phyloP scores from a whole-genome alignment of 2,888 invertebrate genomes.

The Xestia c-nigrum region DNA sequence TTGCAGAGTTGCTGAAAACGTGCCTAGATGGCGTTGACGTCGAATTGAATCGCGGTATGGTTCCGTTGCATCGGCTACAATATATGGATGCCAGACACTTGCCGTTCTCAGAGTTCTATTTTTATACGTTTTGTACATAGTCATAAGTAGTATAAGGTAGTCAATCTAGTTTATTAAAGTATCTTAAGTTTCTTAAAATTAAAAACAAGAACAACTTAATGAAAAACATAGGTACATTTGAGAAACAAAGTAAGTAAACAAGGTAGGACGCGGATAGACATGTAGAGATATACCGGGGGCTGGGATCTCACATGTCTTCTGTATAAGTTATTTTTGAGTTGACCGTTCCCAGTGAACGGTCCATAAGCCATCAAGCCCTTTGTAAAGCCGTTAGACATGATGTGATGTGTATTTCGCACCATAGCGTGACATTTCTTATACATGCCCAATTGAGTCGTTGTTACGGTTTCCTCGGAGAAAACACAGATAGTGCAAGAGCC shows the following conservation, averaged over 20 bases:
- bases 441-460: background rate
- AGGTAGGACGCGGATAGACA: background rate
- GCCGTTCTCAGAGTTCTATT: too few relatives aligned
- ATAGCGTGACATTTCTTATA: background rate
- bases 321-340: background rate
- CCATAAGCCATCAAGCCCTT: background rate
- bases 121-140: too few relatives aligned
- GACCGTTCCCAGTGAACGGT: background rate
- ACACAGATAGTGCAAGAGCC: too few relatives aligned
- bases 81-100: background rate
- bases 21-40: background rate
- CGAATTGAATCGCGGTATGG: background rate
- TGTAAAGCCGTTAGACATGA: background rate
- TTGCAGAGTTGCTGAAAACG: background rate
- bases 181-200: slow-evolving; percentile 7
- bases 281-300: background rate
- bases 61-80: background rate
- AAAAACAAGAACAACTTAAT: slow-evolving; percentile 20
- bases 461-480: too few relatives aligned
- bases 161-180: slow-evolving; percentile 43
- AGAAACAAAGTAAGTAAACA: slow-evolving; percentile 43
- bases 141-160: background rate
- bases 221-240: background rate
- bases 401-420: background rate
- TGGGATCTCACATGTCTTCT: background rate